Base-by-base conservation (phyloP, 30 jellyfish, hydroid and myxozoan genomes). In the Aurelia aurita region DNA sequence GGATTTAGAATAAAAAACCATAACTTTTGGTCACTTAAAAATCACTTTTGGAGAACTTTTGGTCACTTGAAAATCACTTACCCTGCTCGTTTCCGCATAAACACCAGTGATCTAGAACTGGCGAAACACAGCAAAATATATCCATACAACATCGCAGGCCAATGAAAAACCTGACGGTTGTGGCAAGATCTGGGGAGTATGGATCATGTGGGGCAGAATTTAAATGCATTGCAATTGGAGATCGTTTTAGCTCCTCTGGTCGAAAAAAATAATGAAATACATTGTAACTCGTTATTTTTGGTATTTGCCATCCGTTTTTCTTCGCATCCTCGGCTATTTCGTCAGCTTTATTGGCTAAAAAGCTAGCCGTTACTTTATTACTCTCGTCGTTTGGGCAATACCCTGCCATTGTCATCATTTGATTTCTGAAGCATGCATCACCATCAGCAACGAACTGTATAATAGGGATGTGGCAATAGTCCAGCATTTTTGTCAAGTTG, bases 401-500 rank as follows among this genome's bases (percentile, higher is more conserved):
- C 19, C 66, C 82, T 5, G 82, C 5, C 82, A 69, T 69, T 12
- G 64, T 35, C 25, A 69, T 21, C 82, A 69, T 69, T 16, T 69
- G 82, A 20, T 69, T 69, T 23, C 82, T 69, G 45, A 65, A 65
- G 0, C 77, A 65, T 19, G 77, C 22, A 32, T 65, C 77, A 65
- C 77, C 77, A 28, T 65, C 82, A 69, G 82, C 82, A 20, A 27
- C 65, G 29, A 69, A 69, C 19, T 69, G 82, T 25, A 69, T 8
- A 5, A 69, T 32, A 6, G 82, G 82, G 27, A 69, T 26, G 34
- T 45, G 65, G 64, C 64, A 69, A 34, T 1, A 23, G 82, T 69
- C 29, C 26, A 69, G 18, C 82, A 69, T 69, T 27, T 69, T 69
- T 60, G 45, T 69, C 34, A 69, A 26, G 44, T 45, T 69, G 82